These are phyloP conservation scores for Folsomia candida DNA, from an alignment of 2,888 invertebrate species.

Conservation along the genomic window DNA sequence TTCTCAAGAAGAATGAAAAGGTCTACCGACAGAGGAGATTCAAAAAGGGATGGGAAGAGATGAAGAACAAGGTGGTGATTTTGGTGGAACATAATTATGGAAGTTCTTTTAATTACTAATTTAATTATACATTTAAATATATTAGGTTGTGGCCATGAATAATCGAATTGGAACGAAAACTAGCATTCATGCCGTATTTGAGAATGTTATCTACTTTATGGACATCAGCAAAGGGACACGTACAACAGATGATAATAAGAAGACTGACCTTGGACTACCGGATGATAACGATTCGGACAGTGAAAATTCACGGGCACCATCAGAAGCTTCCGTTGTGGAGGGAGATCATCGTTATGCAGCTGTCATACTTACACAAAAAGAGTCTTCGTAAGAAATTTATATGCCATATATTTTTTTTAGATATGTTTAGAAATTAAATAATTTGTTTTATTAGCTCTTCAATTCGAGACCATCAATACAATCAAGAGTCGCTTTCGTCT, in stretches of 20 bases:
- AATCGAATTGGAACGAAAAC: neutral
- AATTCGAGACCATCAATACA: conserved; percentile 45
- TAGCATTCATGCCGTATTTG: neutral
- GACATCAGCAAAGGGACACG: neutral
- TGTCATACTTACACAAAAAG: conserved; percentile 41
- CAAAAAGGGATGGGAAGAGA: neutral
- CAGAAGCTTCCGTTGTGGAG: conserved; percentile 1
- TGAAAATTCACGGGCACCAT: neutral
- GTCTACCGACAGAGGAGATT: neutral
- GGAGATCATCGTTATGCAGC: conserved; percentile 47
- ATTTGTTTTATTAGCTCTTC: conserved; percentile 19
- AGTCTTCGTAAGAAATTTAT: conserved; percentile 33
- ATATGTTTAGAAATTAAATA: neutral
- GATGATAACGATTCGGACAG: neutral
- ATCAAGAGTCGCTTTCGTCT: conserved; percentile 30
- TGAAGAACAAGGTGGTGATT: neutral
- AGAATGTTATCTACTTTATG: neutral
- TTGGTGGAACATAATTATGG: neutral
- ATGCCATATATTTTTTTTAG: neutral
- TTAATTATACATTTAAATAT: neutral
- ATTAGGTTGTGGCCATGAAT: neutral
- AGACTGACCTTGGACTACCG: neutral
- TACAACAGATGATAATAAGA: neutral
- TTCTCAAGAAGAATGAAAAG: neutral
- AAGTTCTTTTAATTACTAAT: neutral